Conservation (phyloP, 2,888 invertebrate species). For the Pseudoips prasinana region DNA sequence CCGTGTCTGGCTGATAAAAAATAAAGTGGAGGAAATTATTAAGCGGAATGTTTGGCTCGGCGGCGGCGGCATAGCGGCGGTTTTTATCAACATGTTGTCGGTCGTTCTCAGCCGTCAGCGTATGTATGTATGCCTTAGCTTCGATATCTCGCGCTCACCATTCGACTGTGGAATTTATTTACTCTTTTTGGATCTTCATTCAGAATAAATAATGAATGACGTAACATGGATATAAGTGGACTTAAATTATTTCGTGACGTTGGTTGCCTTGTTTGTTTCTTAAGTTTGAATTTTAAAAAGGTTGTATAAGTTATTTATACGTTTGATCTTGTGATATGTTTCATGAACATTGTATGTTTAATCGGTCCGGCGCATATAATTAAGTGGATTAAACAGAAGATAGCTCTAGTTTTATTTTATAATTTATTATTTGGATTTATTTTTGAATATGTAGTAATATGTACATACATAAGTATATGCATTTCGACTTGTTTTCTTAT, state of each 20-base stretch:
- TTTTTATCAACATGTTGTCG: conserved; percentile 46
- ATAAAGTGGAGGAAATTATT: conserved; percentile 54
- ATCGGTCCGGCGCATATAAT: too few species aligned
- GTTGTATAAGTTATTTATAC: too few species aligned
- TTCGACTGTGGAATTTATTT: conserved; percentile 24
- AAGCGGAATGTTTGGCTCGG: conserved; percentile 50
- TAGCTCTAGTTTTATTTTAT: too few species aligned
- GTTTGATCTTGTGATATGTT: too few species aligned
- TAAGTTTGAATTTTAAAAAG: neutral
- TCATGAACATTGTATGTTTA: too few species aligned
- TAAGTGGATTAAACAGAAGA: too few species aligned
- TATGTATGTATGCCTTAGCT: conserved; percentile 7
- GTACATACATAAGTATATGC: too few species aligned
- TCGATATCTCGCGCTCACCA: conserved; percentile 14
- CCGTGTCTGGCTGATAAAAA: conserved; percentile 49
- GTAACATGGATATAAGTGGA: conserved; percentile 8
- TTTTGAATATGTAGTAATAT: too few species aligned
- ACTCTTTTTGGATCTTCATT: conserved; percentile 27
- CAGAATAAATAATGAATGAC: conserved; percentile 31
- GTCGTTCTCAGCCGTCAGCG: conserved; percentile 13
- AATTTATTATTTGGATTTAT: too few species aligned
- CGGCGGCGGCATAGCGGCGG: conserved; percentile 36
- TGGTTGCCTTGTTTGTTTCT: conserved; percentile 1
- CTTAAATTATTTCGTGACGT: neutral
- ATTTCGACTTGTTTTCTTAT: too few species aligned